A percentile compares a stretch with the other conserved stretches of the same genome.
phyloP scores from a whole-genome alignment of 2,113 vertebrate species.

The Ibidorhyncha struthersii region DNA sequence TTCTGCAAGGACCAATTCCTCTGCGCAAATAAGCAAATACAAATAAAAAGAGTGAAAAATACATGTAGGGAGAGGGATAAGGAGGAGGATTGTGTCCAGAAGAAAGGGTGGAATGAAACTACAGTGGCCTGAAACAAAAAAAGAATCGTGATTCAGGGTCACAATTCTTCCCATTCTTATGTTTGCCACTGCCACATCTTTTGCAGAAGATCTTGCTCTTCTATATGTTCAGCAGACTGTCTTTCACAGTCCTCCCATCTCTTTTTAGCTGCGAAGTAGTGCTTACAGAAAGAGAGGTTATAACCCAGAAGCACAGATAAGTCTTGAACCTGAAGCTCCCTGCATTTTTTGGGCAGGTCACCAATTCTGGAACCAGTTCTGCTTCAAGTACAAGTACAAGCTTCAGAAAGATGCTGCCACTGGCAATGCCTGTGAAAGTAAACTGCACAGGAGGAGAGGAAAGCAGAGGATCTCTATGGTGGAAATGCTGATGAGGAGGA shows the following conservation, averaged over 20 bases:
- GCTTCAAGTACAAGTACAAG: not conserved
- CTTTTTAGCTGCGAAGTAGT: accelerated
- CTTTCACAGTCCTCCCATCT: not conserved
- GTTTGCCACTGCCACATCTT: not conserved
- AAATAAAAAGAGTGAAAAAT: not conserved
- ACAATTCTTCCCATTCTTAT: not conserved
- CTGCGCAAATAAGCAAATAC: not conserved
- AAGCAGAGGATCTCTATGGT: not conserved
- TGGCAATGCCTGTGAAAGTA: not conserved
- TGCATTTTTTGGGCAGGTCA: not conserved
- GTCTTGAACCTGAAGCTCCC: not conserved
- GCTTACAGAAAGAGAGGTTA: accelerated
- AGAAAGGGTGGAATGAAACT: not conserved
- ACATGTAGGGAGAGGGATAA: not conserved
- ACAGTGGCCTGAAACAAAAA: not conserved
- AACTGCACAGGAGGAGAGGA: not conserved
- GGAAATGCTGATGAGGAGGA: not conserved
- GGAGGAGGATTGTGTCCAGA: not conserved
- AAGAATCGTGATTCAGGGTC: not conserved
- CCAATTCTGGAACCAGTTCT: not conserved
- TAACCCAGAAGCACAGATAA: not conserved
- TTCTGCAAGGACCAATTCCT: not conserved
- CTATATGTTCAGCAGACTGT: not conserved
- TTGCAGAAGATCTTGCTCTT: not conserved
- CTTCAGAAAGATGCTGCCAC: not conserved